Base-by-base conservation (phyloP, 2,888 invertebrate genomes). In the Eupithecia tripunctaria region DNA sequence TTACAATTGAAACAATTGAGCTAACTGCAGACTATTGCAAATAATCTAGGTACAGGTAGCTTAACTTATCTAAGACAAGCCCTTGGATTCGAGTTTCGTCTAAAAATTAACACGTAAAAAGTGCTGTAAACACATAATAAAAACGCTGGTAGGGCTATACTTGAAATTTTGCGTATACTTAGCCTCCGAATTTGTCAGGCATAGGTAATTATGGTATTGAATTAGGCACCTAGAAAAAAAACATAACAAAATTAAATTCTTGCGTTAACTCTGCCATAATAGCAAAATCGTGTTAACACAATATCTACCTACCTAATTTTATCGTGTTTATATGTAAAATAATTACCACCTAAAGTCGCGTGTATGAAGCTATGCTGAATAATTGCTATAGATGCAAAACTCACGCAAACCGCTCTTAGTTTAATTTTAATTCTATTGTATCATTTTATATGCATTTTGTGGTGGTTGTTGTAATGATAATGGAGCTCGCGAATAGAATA, bases 331-430 rank as follows among this genome's bases (percentile, higher is more conserved):
- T 5, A 43, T 63, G 62, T 63, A 63, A n/a, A 36, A n/a, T 63
- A 63, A 63, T 63, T 63, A 63, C 36, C 21, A 32, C 18, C n/a
- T 32, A 12, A 32, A 32, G 29, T 63, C 12, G 62, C 62, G 62
- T 63, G 62, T 63, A 32, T 63, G 36, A 32, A 29, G 14, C 62
- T n/a, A 63, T 63, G 62, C 32, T 63, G n/a, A 63, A n/a, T 63
- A 63, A 63, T 32, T 15, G 29, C 62, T 63, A 63, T 63, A 63
- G 62, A 63, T 63, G 36, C 62, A 36, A n/a, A 63, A 63, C 36
- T 63, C 62, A 63, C 62, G 62, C 36, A 63, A 63, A 36, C 56
- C 12, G 25, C 51, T 56, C 21, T 12, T 3, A 51, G 12, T 5
- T 21, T 21, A 51, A 51, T 21, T 51, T 51, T 51, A 12, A 21